Evolutionary conservation across 2,888 invertebrate species (phyloP), one percentile per base, ranked within the genome.

Genomic region (Drosophila atroscutellata): DNA sequence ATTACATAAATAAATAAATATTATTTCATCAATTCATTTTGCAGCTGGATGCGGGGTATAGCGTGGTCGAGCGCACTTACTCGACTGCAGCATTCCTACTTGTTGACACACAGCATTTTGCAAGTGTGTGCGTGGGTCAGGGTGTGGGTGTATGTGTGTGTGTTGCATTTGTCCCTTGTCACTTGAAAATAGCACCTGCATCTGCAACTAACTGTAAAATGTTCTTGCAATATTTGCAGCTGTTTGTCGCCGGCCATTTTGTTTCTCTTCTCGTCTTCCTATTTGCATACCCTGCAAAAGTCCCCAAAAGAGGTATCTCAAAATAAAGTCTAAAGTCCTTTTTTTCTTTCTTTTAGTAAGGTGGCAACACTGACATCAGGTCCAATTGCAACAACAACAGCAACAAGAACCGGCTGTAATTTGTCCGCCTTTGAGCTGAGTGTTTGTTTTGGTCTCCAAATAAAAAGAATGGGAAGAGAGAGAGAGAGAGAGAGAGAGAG

Each of bases 221-320:
- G 88, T 83, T 82, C 82, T 85, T 85, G 88, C 90, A 89, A 87
- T 86, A 89, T 87, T 86, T 86, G 82, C 85, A 77, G 80, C 90
- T 80, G 89, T 84, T 86, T 81, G 89, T 74, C 75, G 78, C 73
- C 77, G 70, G 76, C 81, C 73, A 74, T 76, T 71, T 81, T 83
- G 67, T 74, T 67, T 55, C 72, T 32, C 26, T 26, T 52, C 56
- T 61, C 2, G 4, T 45, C 45, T 15, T 50, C 49, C 54, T 34
- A 54, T 54, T 60, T n/a, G 26, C 37, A 37, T 55, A 15, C 55
- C n/a, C 37, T 55, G 4, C 15, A 15, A 45, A 24, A 24, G 2
- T 24, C 0, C 8, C 4, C 24, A 15, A 45, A 15, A 4, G 24
- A 8, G 45, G 15, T 9, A 8, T 39, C 4, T 39, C 1, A n/a